Conservation (phyloP, 2,797 vertebrate species). For the Nannoperca australis region DNA sequence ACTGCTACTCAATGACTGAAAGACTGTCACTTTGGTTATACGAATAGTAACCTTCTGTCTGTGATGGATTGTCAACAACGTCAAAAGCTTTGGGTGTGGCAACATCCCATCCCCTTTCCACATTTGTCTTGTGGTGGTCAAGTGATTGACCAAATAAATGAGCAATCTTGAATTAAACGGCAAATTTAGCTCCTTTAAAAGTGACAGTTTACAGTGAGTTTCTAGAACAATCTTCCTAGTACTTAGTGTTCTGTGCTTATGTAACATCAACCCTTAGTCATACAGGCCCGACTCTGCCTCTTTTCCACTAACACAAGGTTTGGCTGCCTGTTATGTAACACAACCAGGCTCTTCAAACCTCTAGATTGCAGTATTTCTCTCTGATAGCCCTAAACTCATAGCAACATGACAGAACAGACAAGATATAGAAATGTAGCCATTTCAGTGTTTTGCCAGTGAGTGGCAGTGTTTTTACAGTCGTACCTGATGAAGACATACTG, state of each 20-base stretch:
- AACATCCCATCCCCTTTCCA: neutral
- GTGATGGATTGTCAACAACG: conserved; percentile 11
- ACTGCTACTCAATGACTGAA: neutral
- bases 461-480: conserved; percentile 69
- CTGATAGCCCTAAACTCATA: conserved; percentile 11
- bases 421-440: neutral
- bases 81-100: neutral
- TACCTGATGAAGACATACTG: conserved; percentile 11
- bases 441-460: conserved; percentile 50
- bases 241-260: conserved; percentile 67
- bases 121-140: neutral
- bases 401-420: conserved; percentile 8
- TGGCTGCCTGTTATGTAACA: conserved; percentile 69
- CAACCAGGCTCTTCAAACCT: conserved; percentile 47
- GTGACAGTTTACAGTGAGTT: conserved; percentile 34
- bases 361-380: conserved; percentile 64
- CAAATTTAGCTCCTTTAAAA: conserved; percentile 15
- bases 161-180: neutral
- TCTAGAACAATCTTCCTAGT: conserved; percentile 31
- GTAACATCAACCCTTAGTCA: conserved; percentile 75
- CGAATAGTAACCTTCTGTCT: neutral
- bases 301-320: conserved; percentile 50
- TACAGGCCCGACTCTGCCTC: conserved; percentile 47
- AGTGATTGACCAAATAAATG: conserved; percentile 10
- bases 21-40: neutral